These are phyloP conservation scores for Cylindroiulus punctatus DNA, from an alignment of 2,888 invertebrate species.

Conservation along the genomic window DNA sequence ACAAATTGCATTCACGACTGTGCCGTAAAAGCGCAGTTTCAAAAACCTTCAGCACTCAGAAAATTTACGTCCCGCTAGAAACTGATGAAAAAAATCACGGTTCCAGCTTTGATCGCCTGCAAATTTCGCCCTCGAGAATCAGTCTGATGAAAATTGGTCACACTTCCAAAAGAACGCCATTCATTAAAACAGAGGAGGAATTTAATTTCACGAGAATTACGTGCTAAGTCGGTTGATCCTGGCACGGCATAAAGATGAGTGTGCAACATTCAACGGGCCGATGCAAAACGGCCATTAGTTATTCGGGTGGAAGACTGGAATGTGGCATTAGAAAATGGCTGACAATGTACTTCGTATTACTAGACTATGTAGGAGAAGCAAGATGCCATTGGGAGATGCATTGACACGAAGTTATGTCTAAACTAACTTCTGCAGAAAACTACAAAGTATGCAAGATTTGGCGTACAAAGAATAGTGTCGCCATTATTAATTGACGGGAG, in stretches of 20 bases:
- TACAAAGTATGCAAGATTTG: too few species aligned
- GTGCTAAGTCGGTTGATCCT: neutral
- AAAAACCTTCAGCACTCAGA: neutral
- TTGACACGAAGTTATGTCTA: neutral
- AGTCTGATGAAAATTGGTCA: conserved; percentile 22
- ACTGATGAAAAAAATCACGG: conserved; percentile 14
- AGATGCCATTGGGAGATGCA: neutral
- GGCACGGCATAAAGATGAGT: neutral
- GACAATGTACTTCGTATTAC: neutral
- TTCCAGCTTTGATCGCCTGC: neutral
- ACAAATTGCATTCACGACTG: conserved; percentile 2
- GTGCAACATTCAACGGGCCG: neutral
- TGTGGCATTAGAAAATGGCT: neutral
- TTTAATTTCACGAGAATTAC: neutral
- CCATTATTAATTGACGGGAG: too few species aligned
- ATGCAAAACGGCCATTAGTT: neutral
- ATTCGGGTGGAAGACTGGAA: neutral
- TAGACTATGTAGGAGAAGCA: neutral
- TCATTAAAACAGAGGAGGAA: conserved; percentile 8
- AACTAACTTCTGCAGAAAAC: too few species aligned
- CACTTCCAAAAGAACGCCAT: neutral
- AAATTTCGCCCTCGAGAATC: neutral
- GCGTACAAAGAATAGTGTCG: too few species aligned
- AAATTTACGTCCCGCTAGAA: conserved; percentile 6
- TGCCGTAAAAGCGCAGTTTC: neutral